Evolutionary conservation across 2,888 invertebrate genomes (phyloP).

Genomic region (Athrips mouffetella): DNA sequence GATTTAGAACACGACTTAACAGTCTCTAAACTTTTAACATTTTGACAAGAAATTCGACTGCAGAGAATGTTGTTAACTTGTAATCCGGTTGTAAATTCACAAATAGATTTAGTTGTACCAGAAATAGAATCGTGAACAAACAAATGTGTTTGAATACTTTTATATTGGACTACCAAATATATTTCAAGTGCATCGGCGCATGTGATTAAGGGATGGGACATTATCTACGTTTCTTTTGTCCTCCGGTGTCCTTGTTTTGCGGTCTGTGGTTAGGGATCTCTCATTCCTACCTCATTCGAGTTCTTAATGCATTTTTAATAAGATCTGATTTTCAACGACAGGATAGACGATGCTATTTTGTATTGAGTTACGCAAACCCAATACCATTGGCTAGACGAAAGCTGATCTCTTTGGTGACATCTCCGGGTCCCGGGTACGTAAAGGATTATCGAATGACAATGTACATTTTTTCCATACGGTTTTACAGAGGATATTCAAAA

Average conservation of each 20-base stretch:
- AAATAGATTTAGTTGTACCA: conserved; percentile 48
- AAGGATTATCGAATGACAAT: conserved; percentile 78
- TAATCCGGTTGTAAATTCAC: conserved; percentile 53
- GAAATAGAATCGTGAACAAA: conserved; percentile 62
- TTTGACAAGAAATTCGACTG: conserved; percentile 55
- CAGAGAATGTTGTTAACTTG: conserved; percentile 49
- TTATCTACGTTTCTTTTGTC: conserved; percentile 68
- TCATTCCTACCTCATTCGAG: conserved; percentile 34
- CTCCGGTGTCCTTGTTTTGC: conserved; percentile 63
- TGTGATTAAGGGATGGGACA: conserved; percentile 77
- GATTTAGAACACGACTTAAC: conserved; percentile 58
- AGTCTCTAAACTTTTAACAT: conserved; percentile 44
- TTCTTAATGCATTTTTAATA: conserved; percentile 42
- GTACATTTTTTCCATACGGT: conserved; percentile 58
- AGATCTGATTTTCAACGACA: conserved; percentile 31
- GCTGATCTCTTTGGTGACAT: conserved; percentile 75
- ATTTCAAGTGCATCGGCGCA: conserved; percentile 73
- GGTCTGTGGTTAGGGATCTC: conserved; percentile 61
- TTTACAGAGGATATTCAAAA: conserved; percentile 56
- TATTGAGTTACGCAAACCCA: conserved; percentile 76
- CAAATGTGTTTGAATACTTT: conserved; percentile 51
- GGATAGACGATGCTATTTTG: conserved; percentile 37
- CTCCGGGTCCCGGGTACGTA: conserved; percentile 67
- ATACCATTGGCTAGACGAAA: conserved; percentile 72
- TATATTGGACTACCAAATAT: conserved; percentile 62